Percentiles rank a stretch among this genome's conserved stretches.
Evolutionary conservation across 2,113 vertebrate genomes (phyloP).

Genomic region (Nansenia antarctica): DNA sequence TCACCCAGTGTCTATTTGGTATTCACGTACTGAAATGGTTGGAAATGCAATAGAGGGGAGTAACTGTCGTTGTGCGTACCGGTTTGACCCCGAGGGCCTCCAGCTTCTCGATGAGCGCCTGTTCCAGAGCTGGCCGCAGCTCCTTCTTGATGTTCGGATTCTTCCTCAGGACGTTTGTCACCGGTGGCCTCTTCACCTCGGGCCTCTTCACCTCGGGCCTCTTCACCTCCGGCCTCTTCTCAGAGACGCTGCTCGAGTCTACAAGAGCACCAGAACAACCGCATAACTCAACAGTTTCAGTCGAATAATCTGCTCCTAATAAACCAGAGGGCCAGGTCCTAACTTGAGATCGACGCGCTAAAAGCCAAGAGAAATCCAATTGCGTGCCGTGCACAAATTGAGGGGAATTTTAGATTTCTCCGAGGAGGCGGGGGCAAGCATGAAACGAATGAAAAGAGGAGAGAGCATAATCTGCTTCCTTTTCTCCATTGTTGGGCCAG

Average conservation of each 20-base stretch:
- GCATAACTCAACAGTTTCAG: not conserved
- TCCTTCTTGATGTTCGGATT: constrained; percentile 79
- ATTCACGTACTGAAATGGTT: no score
- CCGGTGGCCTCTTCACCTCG: constrained; percentile 38
- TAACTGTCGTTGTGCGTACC: constrained; percentile 65
- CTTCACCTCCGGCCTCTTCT: constrained; percentile 45
- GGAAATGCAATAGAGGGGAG: not conserved
- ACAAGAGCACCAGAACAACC: not conserved
- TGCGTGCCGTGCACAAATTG: no score
- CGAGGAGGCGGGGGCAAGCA: not conserved
- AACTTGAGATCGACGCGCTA: no score
- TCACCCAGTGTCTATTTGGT: no score
- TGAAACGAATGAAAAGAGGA: not conserved
- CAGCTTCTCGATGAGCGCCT: constrained; percentile 78
- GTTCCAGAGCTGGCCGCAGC: constrained; percentile 78
- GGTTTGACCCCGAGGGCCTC: constrained; percentile 81
- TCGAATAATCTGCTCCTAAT: not conserved
- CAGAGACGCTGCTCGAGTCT: constrained; percentile 72
- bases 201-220: constrained; percentile 49
- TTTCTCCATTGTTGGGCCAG: constrained; percentile 15
- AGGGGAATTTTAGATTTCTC: not conserved
- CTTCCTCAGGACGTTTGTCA: constrained; percentile 69
- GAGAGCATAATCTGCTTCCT: constrained; percentile 14
- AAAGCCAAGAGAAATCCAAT: no score
- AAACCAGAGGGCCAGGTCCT: not conserved